Conservation (phyloP, 2,888 invertebrate genomes). For the Lochmaea crataegi region DNA sequence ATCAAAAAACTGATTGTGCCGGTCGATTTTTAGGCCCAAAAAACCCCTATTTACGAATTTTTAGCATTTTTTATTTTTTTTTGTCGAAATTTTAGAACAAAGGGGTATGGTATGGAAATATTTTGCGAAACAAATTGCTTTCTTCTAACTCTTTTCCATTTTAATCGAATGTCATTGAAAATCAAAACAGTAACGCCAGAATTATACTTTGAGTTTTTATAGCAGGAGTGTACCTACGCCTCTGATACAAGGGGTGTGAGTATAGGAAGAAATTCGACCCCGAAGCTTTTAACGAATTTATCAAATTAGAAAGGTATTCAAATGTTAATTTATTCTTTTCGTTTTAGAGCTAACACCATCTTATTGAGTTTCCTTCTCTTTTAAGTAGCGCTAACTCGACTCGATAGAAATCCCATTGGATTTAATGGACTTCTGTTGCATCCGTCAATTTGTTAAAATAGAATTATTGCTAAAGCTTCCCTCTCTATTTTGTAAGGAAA, state of each 20-base stretch:
- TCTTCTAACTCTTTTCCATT: too few species aligned
- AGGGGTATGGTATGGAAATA: too few species aligned
- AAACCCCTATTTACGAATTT: too few species aligned
- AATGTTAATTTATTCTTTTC: conserved; percentile 49
- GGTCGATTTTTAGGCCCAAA: too few species aligned
- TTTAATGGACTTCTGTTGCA: conserved; percentile 13
- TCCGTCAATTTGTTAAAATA: neutral
- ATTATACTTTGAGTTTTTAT: too few species aligned
- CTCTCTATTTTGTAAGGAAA: neutral
- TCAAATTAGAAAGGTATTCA: conserved; percentile 53
- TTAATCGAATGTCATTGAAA: too few species aligned
- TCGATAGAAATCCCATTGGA: conserved; percentile 9
- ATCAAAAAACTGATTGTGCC: too few species aligned
- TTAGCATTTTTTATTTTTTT: too few species aligned
- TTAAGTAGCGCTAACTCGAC: conserved; percentile 12
- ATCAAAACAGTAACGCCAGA: too few species aligned
- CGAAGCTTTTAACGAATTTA: conserved; percentile 53
- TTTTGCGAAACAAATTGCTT: too few species aligned
- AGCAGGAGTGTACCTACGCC: neutral
- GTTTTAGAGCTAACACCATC: conserved; percentile 34
- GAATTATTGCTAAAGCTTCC: neutral
- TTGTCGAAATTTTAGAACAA: too few species aligned
- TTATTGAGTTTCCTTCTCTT: conserved; percentile 36
- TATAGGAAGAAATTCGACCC: conserved; percentile 51
- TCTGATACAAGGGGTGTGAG: conserved; percentile 17